A percentile compares a stretch with the other conserved stretches of the same genome.
Conservation (phyloP, 2,797 vertebrate genomes). For the Leontocebus nigricollis region DNA sequence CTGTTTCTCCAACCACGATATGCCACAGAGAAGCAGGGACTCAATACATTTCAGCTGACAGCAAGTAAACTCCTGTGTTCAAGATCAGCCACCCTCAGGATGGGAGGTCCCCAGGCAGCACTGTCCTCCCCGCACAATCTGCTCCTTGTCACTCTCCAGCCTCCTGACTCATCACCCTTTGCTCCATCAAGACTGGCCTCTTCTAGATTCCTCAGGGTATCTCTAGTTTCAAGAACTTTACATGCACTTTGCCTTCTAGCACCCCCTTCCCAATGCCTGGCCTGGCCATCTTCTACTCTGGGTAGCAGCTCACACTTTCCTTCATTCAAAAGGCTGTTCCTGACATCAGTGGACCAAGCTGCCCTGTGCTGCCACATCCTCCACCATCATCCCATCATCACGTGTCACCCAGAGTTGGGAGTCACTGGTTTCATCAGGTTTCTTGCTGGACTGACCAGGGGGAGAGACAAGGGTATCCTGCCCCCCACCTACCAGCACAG, state of each 20-base stretch:
- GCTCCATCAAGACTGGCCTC: neutral
- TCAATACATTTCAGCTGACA: neutral
- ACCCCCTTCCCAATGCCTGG: neutral
- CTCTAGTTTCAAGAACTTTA: neutral
- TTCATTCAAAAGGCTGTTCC: neutral
- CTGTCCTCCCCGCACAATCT: fast-evolving
- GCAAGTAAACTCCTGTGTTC: too few species aligned
- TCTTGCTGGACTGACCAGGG: neutral
- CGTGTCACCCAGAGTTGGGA: fast-evolving
- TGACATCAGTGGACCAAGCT: neutral
- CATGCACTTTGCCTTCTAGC: neutral
- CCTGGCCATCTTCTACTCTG: neutral
- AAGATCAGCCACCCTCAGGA: neutral
- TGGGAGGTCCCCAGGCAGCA: neutral
- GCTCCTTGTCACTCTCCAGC: neutral
- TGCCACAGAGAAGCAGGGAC: neutral
- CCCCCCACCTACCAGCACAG: neutral
- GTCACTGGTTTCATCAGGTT: fast-evolving
- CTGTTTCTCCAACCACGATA: neutral
- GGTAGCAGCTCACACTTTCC: neutral
- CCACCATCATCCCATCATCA: fast-evolving
- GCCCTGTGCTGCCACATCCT: neutral
- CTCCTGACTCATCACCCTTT: neutral
- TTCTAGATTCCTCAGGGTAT: neutral
- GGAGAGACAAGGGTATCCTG: fast-evolving